phyloP scores from a whole-genome alignment of 1,140 invertebrate genomes.

The Drosophila pachea region DNA sequence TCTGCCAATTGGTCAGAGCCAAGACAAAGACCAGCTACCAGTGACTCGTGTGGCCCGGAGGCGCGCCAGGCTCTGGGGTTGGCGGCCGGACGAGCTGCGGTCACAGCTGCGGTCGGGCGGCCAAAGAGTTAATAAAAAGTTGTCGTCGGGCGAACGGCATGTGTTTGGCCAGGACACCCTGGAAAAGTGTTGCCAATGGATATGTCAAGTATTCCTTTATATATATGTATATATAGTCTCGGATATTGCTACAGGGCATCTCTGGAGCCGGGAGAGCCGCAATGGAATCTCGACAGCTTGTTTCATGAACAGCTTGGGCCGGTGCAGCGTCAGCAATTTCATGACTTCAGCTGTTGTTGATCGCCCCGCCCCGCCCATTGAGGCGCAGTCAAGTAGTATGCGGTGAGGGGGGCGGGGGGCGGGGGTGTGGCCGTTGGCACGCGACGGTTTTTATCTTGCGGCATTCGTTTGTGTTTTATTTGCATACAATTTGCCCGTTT shows the following conservation, averaged over 20 bases:
- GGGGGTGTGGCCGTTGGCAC: slow-evolving; percentile 8
- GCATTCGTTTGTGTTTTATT: slow-evolving; percentile 64
- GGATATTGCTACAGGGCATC: not conserved
- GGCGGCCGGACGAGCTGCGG: slow-evolving; percentile 6
- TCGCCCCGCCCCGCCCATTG: not conserved
- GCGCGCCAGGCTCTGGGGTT: not conserved
- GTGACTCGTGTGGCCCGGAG: slow-evolving; percentile 1
- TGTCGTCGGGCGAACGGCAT: slow-evolving; percentile 46
- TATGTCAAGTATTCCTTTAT: not conserved
- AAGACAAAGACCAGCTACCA: slow-evolving; percentile 38
- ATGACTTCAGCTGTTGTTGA: slow-evolving; percentile 38
- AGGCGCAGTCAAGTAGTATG: slow-evolving; percentile 3
- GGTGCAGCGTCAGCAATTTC: slow-evolving; percentile 59
- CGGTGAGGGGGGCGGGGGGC: not conserved
- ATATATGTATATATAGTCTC: not conserved
- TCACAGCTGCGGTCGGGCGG: slow-evolving; percentile 36
- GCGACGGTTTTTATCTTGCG: slow-evolving; percentile 48
- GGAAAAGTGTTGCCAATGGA: not conserved
- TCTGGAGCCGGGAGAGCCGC: not conserved
- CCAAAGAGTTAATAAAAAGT: slow-evolving; percentile 71
- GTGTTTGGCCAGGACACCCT: slow-evolving; percentile 2
- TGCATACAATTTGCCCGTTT: slow-evolving; percentile 75
- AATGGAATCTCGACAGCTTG: not conserved
- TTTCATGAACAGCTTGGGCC: slow-evolving; percentile 49
- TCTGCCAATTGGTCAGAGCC: slow-evolving; percentile 39